phyloP scores from a whole-genome alignment of 2,888 invertebrate genomes.

The Melanostoma mellinum region DNA sequence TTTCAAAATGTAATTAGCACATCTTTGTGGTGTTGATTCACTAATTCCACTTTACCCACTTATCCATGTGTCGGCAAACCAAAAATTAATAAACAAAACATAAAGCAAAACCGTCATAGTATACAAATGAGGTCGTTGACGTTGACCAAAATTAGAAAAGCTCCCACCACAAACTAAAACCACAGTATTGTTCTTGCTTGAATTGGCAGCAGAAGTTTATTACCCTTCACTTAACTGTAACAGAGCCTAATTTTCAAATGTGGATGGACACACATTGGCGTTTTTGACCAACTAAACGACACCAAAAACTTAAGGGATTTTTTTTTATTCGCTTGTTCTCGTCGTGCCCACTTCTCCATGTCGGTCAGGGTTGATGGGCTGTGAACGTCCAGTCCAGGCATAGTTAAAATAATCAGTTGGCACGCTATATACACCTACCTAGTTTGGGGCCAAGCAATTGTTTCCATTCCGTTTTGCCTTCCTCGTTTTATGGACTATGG shows the following conservation, averaged over 20 bases:
- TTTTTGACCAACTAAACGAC: conserved; percentile 55
- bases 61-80: neutral
- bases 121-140: conserved; percentile 51
- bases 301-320: conserved; percentile 29
- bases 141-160: conserved; percentile 20
- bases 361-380: conserved; percentile 72
- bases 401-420: conserved; percentile 39
- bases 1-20: neutral
- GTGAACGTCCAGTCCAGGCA: conserved; percentile 59
- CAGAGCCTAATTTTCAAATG: conserved; percentile 32
- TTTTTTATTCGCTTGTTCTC: conserved; percentile 1
- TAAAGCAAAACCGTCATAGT: conserved; percentile 6
- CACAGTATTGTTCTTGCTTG: conserved; percentile 47
- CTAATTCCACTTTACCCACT: conserved; percentile 7
- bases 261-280: conserved; percentile 14
- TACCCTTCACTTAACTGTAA: conserved; percentile 48
- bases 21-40: conserved; percentile 19
- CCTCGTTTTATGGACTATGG: conserved; percentile 15
- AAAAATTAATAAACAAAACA: conserved; percentile 20
- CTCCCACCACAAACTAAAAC: neutral
- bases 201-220: conserved; percentile 49
- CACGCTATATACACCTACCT: conserved; percentile 49
- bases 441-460: conserved; percentile 56
- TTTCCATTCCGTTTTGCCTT: conserved; percentile 48
- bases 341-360: conserved; percentile 45